Conservation (phyloP, 2,888 invertebrate species). For the Eurytoma adleriae region DNA sequence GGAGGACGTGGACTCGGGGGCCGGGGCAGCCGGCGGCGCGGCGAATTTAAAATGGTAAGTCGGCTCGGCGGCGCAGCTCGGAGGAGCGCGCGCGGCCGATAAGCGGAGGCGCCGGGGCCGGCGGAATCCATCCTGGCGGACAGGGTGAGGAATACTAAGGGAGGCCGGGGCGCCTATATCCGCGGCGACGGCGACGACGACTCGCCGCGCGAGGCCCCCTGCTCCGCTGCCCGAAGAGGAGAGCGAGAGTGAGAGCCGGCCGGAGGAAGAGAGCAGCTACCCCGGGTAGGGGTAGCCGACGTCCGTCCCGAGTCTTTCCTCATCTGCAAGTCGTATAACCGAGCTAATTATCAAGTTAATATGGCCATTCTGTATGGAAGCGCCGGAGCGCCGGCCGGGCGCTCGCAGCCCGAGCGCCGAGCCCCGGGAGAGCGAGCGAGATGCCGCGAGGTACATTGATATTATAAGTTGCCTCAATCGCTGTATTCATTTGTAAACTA, state of each 20-base stretch:
- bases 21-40: conserved; percentile 35
- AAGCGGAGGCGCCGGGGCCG: conserved; percentile 49
- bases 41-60: conserved; percentile 67
- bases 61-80: conserved; percentile 48
- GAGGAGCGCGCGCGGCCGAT: conserved; percentile 55
- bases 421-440: conserved; percentile 66
- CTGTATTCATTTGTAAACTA: conserved; percentile 85
- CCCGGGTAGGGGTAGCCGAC: conserved; percentile 76
- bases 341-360: conserved; percentile 94
- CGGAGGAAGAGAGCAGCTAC: conserved; percentile 57
- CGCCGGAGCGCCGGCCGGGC: conserved; percentile 66
- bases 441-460: conserved; percentile 79
- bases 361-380: conserved; percentile 86
- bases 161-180: conserved; percentile 32
- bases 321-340: conserved; percentile 94
- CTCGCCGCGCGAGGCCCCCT: conserved; percentile 68
- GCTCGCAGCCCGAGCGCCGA: conserved; percentile 59
- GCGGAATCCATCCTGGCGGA: conserved; percentile 68
- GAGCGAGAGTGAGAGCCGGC: conserved; percentile 22
- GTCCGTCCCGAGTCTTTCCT: conserved; percentile 78
- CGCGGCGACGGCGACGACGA: conserved; percentile 58
- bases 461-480: conserved; percentile 85
- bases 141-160: conserved; percentile 73
- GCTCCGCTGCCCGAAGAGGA: conserved; percentile 56
- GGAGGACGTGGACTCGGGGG: conserved; percentile 5